phyloP scores from a whole-genome alignment of 2,113 vertebrate species.

The Dendropsophus ebraccatus region DNA sequence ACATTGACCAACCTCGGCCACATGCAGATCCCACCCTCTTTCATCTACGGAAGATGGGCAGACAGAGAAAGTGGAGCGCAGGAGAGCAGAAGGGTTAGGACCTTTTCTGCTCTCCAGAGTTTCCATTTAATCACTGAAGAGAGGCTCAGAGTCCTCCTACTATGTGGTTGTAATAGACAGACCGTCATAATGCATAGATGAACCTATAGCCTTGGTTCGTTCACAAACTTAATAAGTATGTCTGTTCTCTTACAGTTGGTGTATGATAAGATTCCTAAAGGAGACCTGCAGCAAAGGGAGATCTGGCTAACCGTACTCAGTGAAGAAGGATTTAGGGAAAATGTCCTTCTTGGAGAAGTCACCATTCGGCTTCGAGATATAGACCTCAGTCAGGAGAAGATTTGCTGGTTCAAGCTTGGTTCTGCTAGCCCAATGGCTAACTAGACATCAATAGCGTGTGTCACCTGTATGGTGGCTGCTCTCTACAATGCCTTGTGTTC shows the following conservation, averaged over 20 bases:
- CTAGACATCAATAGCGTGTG: constrained; percentile 61
- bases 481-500: constrained; percentile 28
- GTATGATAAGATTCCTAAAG: constrained; percentile 88
- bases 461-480: background rate
- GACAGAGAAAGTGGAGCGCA: no score
- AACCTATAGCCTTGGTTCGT: no score
- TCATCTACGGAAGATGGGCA: no score
- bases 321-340: constrained; percentile 95
- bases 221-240: background rate
- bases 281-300: constrained; percentile 90
- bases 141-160: no score
- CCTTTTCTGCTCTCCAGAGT: no score
- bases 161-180: no score
- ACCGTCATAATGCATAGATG: no score
- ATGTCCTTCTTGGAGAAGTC: constrained; percentile 88
- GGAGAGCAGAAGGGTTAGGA: no score
- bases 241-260: constrained; percentile 78
- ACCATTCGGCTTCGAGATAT: constrained; percentile 86
- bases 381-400: constrained; percentile 86
- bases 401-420: constrained; percentile 90
- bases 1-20: no score
- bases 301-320: constrained; percentile 91
- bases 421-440: constrained; percentile 72
- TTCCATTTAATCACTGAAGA: no score
- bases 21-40: no score